phyloP scores from a whole-genome alignment of 2,888 invertebrate species.

The Hofmannophila pseudospretella region DNA sequence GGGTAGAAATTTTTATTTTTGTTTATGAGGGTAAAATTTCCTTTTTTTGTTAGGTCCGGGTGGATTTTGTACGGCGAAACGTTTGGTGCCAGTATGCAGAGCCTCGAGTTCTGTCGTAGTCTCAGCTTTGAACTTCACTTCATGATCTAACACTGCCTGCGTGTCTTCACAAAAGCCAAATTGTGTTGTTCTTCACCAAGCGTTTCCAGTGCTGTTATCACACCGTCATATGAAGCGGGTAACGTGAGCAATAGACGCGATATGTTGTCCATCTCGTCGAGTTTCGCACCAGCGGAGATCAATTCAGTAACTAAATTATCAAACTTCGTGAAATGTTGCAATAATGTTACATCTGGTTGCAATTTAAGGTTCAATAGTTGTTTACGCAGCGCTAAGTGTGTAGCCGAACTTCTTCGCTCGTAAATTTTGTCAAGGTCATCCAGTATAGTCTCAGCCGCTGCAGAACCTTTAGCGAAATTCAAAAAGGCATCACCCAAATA shows the following conservation, averaged over 20 bases:
- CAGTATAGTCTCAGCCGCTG: background rate
- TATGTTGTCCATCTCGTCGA: conserved; percentile 9
- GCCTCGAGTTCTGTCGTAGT: conserved; percentile 5
- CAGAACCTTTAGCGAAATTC: too few relatives aligned
- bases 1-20: background rate
- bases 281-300: conserved; percentile 8
- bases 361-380: conserved; percentile 7
- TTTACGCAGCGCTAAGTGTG: conserved; percentile 11
- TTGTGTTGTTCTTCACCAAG: conserved; percentile 7
- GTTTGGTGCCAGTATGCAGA: too few relatives aligned
- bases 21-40: background rate
- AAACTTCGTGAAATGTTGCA: conserved; percentile 2
- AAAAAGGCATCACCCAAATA: too few relatives aligned
- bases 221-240: conserved; percentile 11
- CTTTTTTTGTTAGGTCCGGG: background rate
- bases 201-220: conserved; percentile 13
- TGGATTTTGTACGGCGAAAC: too few relatives aligned
- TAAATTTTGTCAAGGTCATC: conserved; percentile 7
- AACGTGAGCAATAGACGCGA: conserved; percentile 11
- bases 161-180: conserved; percentile 10
- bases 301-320: conserved; percentile 7
- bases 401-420: conserved; percentile 10
- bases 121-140: conserved; percentile 8
- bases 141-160: conserved; percentile 9
- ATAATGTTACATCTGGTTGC: conserved; percentile 2